Evolutionary conservation across 1,140 invertebrate species (phyloP), one percentile per base, ranked within the genome.

Genomic region (Rhysida immarginata): DNA sequence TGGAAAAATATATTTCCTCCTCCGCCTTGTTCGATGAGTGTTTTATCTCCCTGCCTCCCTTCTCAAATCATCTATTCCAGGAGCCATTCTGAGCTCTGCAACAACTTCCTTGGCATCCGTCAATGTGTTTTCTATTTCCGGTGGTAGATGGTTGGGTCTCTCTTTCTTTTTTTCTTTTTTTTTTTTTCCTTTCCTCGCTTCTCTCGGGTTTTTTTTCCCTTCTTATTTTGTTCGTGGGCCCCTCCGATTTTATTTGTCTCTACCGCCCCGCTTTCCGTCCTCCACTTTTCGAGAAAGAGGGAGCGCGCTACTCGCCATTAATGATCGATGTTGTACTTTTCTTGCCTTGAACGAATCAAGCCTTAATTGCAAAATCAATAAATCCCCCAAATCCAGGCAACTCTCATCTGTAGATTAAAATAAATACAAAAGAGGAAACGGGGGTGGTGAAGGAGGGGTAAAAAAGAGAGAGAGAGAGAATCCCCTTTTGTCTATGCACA

Each of bases 161-260:
- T 58, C 35, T 45, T 29, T 56, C 53, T 44, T 53, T 56, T 23
- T 27, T 26, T 13, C 53, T 24, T 41, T 29, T 21, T n/a, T n/a
- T n/a, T n/a, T n/a, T n/a, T 27, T 43, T 48, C 48, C 49, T 26
- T 25, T 50, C 29, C 60, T 35, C 58, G 21, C 55, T 61, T 42
- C 29, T 8, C 29, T 8, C 16, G 29, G 5, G 5, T 16, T 16
- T 35, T 35, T 16, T 16, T 35, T 8, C 57, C 59, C 42, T 58
- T 46, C 51, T 45, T 44, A 48, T 55, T 29, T 20, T 35, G 29
- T 29, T 50, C 54, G 20, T 21, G 14, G 21, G 14, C 27, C 18
- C 27, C 35, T 20, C n/a, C n/a, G n/a, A n/a, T n/a, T n/a, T n/a
- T n/a, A n/a, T n/a, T n/a, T n/a, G n/a, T n/a, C n/a, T n/a, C n/a